A percentile compares a stretch with the other conserved stretches of the same genome.
Evolutionary conservation across 1,140 invertebrate species (phyloP).

Genomic region (Caerostris darwini): DNA sequence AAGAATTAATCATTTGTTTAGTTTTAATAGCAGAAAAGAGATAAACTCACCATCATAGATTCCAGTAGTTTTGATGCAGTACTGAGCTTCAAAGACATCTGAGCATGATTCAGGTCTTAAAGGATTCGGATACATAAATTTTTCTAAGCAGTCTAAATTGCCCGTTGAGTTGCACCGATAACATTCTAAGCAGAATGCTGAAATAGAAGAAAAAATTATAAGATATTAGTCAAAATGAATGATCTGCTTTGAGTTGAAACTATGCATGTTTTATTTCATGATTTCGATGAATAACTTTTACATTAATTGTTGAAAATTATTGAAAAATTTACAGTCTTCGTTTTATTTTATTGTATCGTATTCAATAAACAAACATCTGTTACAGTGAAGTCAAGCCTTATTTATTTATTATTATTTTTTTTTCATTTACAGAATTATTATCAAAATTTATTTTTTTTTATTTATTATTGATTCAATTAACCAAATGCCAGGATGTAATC

Average conservation of each 20-base stretch:
- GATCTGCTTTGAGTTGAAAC: not conserved
- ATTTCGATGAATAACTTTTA: no score
- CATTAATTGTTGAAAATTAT: no score
- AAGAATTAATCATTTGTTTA: no score
- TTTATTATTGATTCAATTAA: no score
- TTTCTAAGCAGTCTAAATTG: conserved; percentile 93
- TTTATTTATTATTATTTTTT: no score
- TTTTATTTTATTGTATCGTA: no score
- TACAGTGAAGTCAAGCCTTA: no score
- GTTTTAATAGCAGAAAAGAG: conserved; percentile 9
- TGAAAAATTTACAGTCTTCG: no score
- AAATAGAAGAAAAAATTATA: not conserved
- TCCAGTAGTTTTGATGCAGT: conserved; percentile 96
- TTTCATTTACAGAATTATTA: no score
- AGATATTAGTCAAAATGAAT: not conserved
- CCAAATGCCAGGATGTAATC: no score
- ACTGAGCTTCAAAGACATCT: conserved; percentile 90
- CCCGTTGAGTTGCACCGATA: conserved; percentile 93
- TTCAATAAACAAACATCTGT: no score
- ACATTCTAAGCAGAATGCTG: conserved; percentile 88
- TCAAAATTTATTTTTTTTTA: no score
- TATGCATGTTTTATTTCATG: not conserved
- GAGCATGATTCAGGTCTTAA: conserved; percentile 84
- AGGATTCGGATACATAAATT: conserved; percentile 82
- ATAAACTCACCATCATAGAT: conserved; percentile 91